Evolutionary conservation across 2,888 invertebrate species (phyloP).

Genomic region (Melieria crassipennis): DNA sequence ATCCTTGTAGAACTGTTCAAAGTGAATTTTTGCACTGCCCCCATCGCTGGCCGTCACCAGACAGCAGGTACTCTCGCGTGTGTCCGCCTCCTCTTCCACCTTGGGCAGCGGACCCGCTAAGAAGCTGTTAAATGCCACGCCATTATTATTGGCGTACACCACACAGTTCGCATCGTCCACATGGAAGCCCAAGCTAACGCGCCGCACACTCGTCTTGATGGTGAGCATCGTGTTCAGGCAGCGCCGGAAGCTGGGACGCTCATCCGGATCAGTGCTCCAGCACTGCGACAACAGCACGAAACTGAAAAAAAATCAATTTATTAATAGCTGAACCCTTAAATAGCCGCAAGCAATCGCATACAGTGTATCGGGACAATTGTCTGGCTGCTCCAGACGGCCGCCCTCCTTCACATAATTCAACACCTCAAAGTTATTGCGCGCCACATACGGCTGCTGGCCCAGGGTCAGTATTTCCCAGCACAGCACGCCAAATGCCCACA

Average conservation of each 20-base stretch:
- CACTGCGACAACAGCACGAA: conserved; percentile 87
- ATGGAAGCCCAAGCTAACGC: conserved; percentile 43
- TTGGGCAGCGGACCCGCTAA: conserved; percentile 36
- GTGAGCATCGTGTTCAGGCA: conserved; percentile 71
- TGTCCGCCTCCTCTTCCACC: conserved; percentile 11
- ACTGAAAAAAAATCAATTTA: conserved; percentile 66
- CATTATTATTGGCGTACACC: conserved; percentile 45
- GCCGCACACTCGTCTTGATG: conserved; percentile 54
- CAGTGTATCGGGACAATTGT: conserved; percentile 84
- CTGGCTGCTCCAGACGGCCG: conserved; percentile 83
- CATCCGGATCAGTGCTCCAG: conserved; percentile 85
- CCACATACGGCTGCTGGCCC: conserved; percentile 97
- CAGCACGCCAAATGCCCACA: conserved; percentile 94
- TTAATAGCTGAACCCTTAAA: conserved; percentile 3
- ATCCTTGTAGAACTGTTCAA: conserved; percentile 36
- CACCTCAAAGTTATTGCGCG: conserved; percentile 91
- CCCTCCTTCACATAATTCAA: conserved; percentile 88
- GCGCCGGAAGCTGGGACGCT: conserved; percentile 86
- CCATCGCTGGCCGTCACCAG: conserved; percentile 4
- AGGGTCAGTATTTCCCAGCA: conserved; percentile 97
- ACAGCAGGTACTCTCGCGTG: neutral
- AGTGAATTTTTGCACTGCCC: conserved; percentile 37
- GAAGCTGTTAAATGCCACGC: conserved; percentile 41
- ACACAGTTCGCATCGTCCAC: conserved; percentile 42
- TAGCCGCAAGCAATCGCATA: conserved; percentile 66